Evolutionary conservation across 2,888 invertebrate genomes (phyloP).

Genomic region (Tanytarsus gracilentus): DNA sequence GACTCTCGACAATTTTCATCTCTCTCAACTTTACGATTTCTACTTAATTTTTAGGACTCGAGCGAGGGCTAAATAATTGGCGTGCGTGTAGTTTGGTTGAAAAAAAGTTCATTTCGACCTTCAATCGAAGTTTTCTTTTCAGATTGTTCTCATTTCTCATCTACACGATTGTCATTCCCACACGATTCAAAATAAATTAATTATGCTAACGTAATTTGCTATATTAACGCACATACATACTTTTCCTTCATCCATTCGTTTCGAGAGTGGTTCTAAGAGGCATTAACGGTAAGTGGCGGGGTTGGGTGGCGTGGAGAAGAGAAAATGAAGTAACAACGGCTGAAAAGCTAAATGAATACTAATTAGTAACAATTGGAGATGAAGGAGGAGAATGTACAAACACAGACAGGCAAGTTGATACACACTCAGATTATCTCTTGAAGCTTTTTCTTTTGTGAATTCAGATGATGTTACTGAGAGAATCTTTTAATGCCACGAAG

Average conservation of each 20-base stretch:
- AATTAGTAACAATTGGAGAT: constrained; percentile 10
- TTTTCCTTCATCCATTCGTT: neutral
- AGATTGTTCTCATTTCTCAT: no score
- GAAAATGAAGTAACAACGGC: constrained; percentile 15
- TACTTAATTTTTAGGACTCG: no score
- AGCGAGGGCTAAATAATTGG: no score
- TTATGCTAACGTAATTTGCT: constrained; percentile 2
- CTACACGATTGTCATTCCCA: constrained; percentile 2
- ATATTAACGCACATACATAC: neutral
- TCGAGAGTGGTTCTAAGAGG: neutral
- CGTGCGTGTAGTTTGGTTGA: no score
- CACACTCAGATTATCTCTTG: neutral
- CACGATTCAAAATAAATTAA: constrained; percentile 12
- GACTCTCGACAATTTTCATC: no score
- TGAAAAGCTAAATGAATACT: constrained; percentile 14
- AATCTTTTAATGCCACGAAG: no score
- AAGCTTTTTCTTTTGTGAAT: neutral
- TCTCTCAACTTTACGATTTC: no score
- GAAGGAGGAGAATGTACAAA: no score
- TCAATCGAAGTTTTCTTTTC: no score
- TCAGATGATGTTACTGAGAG: no score
- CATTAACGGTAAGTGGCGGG: neutral
- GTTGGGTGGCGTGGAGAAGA: neutral
- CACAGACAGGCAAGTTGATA: no score
- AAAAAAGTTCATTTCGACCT: no score